Evolutionary conservation across 2,113 vertebrate genomes (phyloP).

Genomic region (Anser cygnoides): DNA sequence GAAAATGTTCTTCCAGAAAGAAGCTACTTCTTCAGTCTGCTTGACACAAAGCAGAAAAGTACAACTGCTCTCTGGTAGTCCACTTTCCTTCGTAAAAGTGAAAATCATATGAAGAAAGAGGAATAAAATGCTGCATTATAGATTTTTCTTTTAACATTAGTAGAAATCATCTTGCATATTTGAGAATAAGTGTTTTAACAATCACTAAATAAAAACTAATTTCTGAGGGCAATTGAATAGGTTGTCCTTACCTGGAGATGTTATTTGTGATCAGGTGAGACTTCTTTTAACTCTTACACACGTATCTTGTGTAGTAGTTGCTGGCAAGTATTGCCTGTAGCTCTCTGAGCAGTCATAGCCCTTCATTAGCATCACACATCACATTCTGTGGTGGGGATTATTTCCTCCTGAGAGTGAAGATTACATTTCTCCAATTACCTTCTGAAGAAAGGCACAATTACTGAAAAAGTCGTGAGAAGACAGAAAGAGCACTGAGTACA

Average conservation of each 20-base stretch:
- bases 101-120: not conserved
- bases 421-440: conserved; percentile 33
- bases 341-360: not conserved
- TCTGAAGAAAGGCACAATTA: conserved; percentile 42
- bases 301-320: not conserved
- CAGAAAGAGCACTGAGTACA: not conserved
- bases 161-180: not conserved
- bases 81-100: not conserved
- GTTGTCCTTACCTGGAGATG: conserved; percentile 42
- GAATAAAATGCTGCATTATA: not conserved
- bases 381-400: not conserved
- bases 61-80: not conserved
- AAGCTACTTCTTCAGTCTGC: not conserved
- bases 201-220: not conserved
- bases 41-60: not conserved
- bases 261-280: not conserved
- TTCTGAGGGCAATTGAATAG: not conserved
- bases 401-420: not conserved
- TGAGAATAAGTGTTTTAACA: not conserved
- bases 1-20: not conserved
- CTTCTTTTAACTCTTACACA: not conserved
- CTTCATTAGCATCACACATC: not conserved
- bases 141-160: not conserved
- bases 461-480: not conserved
- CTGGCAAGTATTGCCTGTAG: not conserved